phyloP scores from a whole-genome alignment of 2,113 vertebrate species.

The Balaenoptera acutorostrata region DNA sequence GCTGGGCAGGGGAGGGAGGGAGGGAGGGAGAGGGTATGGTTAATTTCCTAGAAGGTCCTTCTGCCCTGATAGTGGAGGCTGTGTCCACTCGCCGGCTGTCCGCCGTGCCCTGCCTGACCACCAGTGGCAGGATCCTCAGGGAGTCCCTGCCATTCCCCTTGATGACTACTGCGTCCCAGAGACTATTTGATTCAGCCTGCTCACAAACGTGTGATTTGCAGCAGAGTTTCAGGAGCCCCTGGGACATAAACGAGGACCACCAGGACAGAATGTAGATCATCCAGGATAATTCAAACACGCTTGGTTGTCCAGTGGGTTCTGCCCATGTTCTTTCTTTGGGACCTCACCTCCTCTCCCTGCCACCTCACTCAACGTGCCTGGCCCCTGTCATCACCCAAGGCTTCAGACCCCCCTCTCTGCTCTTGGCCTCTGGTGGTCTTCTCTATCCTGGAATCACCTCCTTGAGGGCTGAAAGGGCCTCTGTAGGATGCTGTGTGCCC shows the following conservation, averaged over 20 bases:
- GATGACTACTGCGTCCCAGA: not conserved
- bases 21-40: no score
- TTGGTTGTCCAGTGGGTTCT: not conserved
- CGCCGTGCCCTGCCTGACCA: accelerated
- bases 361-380: not conserved
- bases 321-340: not conserved
- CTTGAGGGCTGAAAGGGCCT: no score
- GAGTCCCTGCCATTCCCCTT: not conserved
- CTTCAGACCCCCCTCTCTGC: not conserved
- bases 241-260: no score
- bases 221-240: not conserved
- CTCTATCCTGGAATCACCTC: not conserved
- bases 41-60: not conserved
- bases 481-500: not conserved
- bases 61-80: not conserved
- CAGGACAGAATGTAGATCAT: not conserved
- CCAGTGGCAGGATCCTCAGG: not conserved
- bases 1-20: not conserved
- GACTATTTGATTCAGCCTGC: not conserved
- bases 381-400: not conserved
- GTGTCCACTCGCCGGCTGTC: not conserved
- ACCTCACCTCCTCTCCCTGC: no score
- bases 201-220: not conserved
- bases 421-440: not conserved
- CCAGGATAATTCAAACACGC: no score